Conservation (phyloP, 2,888 invertebrate species). For the Cordylochernes scorpioides region DNA sequence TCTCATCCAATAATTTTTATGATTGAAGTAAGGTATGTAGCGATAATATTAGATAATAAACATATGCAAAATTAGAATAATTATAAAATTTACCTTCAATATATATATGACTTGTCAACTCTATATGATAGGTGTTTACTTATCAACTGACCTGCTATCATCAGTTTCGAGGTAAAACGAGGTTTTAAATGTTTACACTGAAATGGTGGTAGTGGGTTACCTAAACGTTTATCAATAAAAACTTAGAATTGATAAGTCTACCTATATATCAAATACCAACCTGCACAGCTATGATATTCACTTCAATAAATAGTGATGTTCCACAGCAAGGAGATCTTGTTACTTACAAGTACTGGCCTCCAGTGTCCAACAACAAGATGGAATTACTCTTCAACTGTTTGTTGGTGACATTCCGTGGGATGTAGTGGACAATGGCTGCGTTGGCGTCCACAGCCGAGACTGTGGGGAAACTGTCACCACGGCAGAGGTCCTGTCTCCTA, state of each 20-base stretch:
- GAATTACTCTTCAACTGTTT: slow-evolving; percentile 18
- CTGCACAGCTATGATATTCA: not conserved
- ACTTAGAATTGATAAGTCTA: not conserved
- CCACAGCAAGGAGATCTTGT: not conserved
- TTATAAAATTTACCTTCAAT: too few relatives aligned
- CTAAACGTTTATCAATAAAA: not conserved
- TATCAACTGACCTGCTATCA: too few relatives aligned
- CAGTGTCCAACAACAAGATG: slow-evolving; percentile 17
- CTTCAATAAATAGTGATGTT: not conserved
- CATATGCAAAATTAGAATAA: too few relatives aligned
- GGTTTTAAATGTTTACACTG: too few relatives aligned
- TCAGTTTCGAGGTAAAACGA: too few relatives aligned
- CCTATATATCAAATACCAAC: not conserved
- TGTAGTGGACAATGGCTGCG: slow-evolving; percentile 22
- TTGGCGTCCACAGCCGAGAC: slow-evolving; percentile 21
- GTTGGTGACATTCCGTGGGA: slow-evolving; percentile 18
- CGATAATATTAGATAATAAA: too few relatives aligned
- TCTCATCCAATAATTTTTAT: too few relatives aligned
- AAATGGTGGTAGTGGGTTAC: too few relatives aligned
- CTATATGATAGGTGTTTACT: too few relatives aligned
- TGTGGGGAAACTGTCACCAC: slow-evolving; percentile 21
- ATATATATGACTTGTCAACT: too few relatives aligned
- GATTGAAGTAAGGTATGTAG: too few relatives aligned
- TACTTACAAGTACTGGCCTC: slow-evolving; percentile 26
- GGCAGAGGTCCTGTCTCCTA: slow-evolving; percentile 15